Evolutionary conservation across 2,113 vertebrate species (phyloP).

Genomic region (Periophthalmus modestus): DNA sequence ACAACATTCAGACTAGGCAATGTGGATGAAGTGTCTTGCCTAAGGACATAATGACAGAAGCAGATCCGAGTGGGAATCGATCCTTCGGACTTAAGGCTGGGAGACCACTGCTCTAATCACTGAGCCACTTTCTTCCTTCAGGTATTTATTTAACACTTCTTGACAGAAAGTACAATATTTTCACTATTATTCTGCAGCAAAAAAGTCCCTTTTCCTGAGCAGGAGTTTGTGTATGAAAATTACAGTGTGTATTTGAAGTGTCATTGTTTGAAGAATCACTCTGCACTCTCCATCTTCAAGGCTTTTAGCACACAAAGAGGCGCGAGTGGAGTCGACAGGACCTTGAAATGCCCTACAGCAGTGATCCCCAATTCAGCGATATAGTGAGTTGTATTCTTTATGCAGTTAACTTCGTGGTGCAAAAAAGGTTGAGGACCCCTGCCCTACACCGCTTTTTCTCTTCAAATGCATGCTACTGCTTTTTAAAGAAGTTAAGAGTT

Average conservation of each 20-base stretch:
- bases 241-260: constrained; percentile 12
- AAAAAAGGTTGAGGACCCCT: no score
- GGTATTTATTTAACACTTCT: neutral
- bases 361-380: no score
- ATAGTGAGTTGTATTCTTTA: no score
- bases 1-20: no score
- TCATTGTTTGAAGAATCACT: constrained; percentile 19
- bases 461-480: constrained; percentile 22
- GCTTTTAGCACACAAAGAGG: constrained; percentile 32
- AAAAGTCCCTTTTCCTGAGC: neutral
- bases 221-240: constrained; percentile 19
- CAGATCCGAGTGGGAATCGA: no score
- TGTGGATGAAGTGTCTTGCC: no score
- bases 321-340: constrained; percentile 25
- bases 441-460: constrained; percentile 2
- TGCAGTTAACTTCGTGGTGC: no score
- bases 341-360: constrained; percentile 38
- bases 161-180: neutral
- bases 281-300: neutral
- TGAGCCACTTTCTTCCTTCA: neutral
- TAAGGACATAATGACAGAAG: no score
- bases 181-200: neutral
- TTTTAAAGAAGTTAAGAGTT: constrained; percentile 18
- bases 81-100: no score
- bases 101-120: no score